Conservation (phyloP, 2,888 invertebrate species). For the Apotomis turbidana region DNA sequence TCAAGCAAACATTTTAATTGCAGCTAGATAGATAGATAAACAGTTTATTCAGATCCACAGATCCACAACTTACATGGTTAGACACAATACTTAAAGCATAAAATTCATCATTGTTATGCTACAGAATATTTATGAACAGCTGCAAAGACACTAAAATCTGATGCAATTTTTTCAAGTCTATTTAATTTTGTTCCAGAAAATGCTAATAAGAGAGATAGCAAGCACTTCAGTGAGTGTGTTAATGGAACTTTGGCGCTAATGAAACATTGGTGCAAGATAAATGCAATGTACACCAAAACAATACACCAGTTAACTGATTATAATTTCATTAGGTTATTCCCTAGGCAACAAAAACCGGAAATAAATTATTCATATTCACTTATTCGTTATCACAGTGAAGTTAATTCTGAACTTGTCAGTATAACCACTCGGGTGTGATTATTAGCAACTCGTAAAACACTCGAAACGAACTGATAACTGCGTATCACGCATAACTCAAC, state of each 20-base stretch:
- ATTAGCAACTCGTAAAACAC: constrained; percentile 30
- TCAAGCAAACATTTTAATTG: too few relatives aligned
- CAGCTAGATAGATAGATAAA: too few relatives aligned
- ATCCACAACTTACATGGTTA: too few relatives aligned
- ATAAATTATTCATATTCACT: neutral
- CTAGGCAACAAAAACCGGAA: neutral
- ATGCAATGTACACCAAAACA: neutral
- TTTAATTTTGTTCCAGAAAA: too few relatives aligned
- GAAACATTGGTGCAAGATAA: neutral
- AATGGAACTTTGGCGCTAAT: neutral
- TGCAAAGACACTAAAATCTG: too few relatives aligned
- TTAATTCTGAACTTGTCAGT: constrained; percentile 9
- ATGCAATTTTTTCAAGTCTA: too few relatives aligned
- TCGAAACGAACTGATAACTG: constrained; percentile 28
- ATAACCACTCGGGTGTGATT: constrained; percentile 8
- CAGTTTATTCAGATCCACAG: too few relatives aligned
- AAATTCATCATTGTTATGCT: too few relatives aligned
- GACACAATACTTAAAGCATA: too few relatives aligned
- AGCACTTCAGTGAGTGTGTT: neutral
- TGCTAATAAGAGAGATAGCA: too few relatives aligned
- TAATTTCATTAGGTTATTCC: neutral
- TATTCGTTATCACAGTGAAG: neutral
- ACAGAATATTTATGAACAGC: too few relatives aligned
- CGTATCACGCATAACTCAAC: constrained; percentile 21
- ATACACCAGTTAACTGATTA: neutral